Conservation (phyloP, 2,797 vertebrate species). For the Trachops cirrhosus region DNA sequence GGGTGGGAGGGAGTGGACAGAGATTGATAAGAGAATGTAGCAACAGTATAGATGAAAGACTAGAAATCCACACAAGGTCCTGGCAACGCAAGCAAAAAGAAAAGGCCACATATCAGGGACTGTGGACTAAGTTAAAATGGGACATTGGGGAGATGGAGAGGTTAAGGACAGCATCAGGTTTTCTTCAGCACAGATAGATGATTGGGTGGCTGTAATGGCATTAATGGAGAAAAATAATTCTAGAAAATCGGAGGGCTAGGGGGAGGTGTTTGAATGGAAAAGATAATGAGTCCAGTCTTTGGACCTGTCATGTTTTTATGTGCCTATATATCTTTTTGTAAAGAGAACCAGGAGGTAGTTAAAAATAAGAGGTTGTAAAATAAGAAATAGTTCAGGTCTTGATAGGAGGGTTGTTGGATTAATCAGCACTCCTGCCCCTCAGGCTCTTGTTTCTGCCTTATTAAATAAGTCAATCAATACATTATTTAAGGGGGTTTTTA, state of each 20-base stretch:
- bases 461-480: not conserved
- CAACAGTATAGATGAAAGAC: not conserved
- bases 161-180: not conserved
- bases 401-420: not conserved
- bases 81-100: not conserved
- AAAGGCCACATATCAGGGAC: not conserved
- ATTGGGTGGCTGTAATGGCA: not conserved
- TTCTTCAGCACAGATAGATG: not conserved
- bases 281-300: not conserved
- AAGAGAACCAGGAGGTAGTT: not conserved
- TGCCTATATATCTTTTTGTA: not conserved
- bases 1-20: not conserved
- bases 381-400: not conserved
- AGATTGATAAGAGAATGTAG: not conserved
- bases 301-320: not conserved
- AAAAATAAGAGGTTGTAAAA: not conserved
- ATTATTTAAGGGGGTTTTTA: not conserved
- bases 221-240: not conserved
- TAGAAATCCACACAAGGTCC: not conserved
- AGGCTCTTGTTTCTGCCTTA: not conserved
- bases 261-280: not conserved
- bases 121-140: not conserved
- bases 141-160: not conserved
- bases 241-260: not conserved
- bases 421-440: not conserved